phyloP scores from a whole-genome alignment of 2,797 vertebrate species.

The Spinus olivaceus region DNA sequence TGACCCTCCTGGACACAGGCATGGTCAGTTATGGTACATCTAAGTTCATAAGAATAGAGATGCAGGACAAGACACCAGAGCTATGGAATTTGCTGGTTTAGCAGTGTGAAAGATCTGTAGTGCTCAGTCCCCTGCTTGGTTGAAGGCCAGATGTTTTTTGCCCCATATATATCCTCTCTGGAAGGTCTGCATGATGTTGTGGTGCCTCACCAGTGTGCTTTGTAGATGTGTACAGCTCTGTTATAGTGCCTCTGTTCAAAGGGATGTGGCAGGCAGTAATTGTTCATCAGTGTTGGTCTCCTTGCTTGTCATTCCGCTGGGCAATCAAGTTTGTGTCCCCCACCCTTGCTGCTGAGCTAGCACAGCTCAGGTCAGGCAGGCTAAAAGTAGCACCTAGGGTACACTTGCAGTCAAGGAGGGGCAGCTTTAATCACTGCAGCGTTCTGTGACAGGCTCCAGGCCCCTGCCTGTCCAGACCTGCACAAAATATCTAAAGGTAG shows the following conservation, averaged over 20 bases:
- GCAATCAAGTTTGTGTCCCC: not conserved
- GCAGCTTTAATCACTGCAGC: not conserved
- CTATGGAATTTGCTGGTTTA: not conserved
- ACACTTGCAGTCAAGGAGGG: not conserved
- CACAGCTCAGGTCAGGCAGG: not conserved
- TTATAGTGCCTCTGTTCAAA: not conserved
- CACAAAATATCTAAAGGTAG: not conserved
- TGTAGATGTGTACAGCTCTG: not conserved
- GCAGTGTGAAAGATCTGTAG: not conserved
- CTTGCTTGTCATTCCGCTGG: not conserved
- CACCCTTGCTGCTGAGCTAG: not conserved
- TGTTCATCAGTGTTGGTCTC: not conserved
- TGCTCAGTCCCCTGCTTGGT: not conserved
- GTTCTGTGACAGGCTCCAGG: not conserved
- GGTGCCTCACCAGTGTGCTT: not conserved
- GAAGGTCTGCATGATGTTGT: not conserved
- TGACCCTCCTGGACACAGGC: not conserved
- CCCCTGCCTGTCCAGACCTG: rapidly evolving
- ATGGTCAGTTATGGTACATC: not conserved
- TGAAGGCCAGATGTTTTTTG: not conserved
- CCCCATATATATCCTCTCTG: not conserved
- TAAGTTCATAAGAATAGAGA: not conserved
- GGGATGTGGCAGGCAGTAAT: not conserved
- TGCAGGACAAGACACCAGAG: not conserved
- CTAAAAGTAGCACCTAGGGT: rapidly evolving